Percentiles rank a stretch among this genome's conserved stretches.
Conservation (phyloP, 1,140 invertebrate genomes). For the Apis laboriosa region DNA sequence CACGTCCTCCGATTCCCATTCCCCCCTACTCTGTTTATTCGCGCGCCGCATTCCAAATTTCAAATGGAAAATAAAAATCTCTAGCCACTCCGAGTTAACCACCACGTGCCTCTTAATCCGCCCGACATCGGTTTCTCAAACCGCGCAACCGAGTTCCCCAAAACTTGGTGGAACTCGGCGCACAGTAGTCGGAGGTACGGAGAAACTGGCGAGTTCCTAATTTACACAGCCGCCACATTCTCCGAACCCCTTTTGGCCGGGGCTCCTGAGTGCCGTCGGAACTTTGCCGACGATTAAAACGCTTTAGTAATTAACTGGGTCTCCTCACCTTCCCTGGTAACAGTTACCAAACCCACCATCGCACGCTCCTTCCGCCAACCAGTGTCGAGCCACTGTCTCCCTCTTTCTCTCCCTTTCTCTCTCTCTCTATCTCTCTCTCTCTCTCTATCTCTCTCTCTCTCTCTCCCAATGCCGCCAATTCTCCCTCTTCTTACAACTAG, state of each 20-base stretch:
- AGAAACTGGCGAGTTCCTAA: slow-evolving; percentile 61
- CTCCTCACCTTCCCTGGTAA: slow-evolving; percentile 69
- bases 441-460: neutral
- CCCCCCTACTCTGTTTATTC: too few species aligned
- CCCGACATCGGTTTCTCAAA: too few species aligned
- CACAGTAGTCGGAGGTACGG: slow-evolving; percentile 4
- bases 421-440: neutral
- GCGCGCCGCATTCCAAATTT: too few species aligned
- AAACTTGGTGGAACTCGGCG: neutral
- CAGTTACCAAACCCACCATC: slow-evolving; percentile 55
- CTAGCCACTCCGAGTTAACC: too few species aligned
- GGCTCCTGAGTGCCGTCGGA: slow-evolving; percentile 68
- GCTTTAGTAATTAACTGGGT: slow-evolving; percentile 71
- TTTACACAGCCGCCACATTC: slow-evolving; percentile 65
- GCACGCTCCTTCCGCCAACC: slow-evolving; percentile 32
- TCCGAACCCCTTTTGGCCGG: slow-evolving; percentile 54
- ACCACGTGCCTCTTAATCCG: too few species aligned
- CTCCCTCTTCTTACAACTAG: slow-evolving; percentile 15
- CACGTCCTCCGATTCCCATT: too few species aligned
- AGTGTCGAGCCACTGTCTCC: neutral
- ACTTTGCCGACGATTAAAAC: slow-evolving; percentile 81
- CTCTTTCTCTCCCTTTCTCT: slow-evolving; percentile 2
- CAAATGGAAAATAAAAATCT: too few species aligned
- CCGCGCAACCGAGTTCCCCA: too few species aligned
- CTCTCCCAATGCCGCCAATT: neutral